Evolutionary conservation across 2,113 vertebrate genomes (phyloP), one percentile per base, ranked within the genome.

Genomic region (Cavia porcellus): DNA sequence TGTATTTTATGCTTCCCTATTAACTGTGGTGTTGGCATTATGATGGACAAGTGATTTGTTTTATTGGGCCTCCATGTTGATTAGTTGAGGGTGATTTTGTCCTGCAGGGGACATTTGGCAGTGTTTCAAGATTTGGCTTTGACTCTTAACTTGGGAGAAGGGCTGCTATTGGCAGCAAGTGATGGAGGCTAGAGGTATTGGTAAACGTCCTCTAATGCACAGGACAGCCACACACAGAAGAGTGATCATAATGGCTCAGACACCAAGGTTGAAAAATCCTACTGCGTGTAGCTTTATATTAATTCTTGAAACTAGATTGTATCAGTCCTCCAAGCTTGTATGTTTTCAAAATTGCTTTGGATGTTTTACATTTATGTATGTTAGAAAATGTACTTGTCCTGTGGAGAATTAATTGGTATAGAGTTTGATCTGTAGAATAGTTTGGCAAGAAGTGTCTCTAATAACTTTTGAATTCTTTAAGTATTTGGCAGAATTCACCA

Each of bases 351-450:
- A 92, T 64, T 47, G 32, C 13, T 25, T 66, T 95, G 68, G 9
- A 50, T 84, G 50, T 92, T 59, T 83, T 84, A 47, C 19, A 89
- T 92, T 92, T 89, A 88, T 83, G 68, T 88, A 47, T 47, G 72
- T 92, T 82, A 57, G 52, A 92, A 83, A 75, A 57, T 83, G 50
- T 92, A 55, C 6, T 88, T 95, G n/a, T 83, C 70, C 59, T 68
- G n/a, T 92, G 59, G 50, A 68, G 64, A 79, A 84, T 84, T 92
- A 35, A 57, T 77, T 84, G n/a, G 20, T 28, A 25, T 25, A 83
- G 50, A 42, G 77, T 92, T 89, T 89, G 92, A 89, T 92, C 45
- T 81, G 4, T 75, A 57, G 55, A 64, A 74, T 87, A 72, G 30
- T 64, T 86, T 42, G 22, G 15, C 75, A 17, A 83, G 47, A 88